These are phyloP conservation scores for Apeltes quadracus DNA, from an alignment of 2,113 vertebrate genomes.

Conservation along the genomic window DNA sequence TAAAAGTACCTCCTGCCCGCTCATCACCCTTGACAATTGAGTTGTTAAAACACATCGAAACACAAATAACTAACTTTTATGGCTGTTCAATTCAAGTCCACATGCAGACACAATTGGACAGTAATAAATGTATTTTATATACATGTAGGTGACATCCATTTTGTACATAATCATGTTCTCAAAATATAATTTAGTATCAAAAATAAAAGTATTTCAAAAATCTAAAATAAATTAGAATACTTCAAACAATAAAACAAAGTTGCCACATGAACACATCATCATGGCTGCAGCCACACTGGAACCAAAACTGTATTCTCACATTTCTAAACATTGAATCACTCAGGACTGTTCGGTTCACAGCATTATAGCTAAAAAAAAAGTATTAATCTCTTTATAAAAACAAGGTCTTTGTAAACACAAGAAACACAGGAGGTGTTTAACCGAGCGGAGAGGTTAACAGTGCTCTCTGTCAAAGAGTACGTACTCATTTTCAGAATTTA, in stretches of 20 bases:
- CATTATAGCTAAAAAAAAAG: constrained; percentile 11
- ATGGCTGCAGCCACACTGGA: constrained; percentile 9
- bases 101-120: constrained; percentile 32
- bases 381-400: constrained; percentile 39
- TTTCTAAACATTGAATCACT: constrained; percentile 24
- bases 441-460: constrained; percentile 1
- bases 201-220: constrained; percentile 63
- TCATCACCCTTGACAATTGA: too few species aligned
- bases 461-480: constrained; percentile 20
- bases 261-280: constrained; percentile 17
- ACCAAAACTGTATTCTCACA: constrained; percentile 20
- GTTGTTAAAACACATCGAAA: neutral
- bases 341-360: constrained; percentile 15
- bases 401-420: constrained; percentile 43
- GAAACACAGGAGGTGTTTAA: constrained; percentile 7
- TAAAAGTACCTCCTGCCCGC: too few species aligned
- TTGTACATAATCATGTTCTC: constrained; percentile 27
- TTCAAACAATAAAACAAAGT: constrained; percentile 40
- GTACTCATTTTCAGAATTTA: constrained; percentile 10
- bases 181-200: constrained; percentile 67
- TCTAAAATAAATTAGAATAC: constrained; percentile 62
- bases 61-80: constrained; percentile 1
- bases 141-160: constrained; percentile 13
- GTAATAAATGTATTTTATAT: constrained; percentile 44
- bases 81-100: constrained; percentile 18